Percentiles rank a stretch among this genome's conserved stretches.
phyloP scores from a whole-genome alignment of 2,888 invertebrate genomes.

The Nymphalis urticae region DNA sequence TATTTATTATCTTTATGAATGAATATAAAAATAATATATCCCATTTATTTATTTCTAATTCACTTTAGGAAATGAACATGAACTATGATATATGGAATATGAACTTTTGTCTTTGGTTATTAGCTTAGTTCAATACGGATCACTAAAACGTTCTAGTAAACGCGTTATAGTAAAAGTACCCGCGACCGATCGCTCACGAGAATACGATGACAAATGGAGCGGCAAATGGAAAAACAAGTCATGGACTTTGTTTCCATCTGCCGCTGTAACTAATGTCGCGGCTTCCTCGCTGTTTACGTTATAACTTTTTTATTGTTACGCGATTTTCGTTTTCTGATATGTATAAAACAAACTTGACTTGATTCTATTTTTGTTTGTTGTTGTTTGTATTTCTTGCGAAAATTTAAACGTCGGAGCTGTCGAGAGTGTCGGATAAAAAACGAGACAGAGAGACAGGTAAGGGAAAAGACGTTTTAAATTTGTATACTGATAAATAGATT shows the following conservation, averaged over 20 bases:
- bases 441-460: not conserved
- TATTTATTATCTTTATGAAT: too few species aligned
- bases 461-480: too few species aligned
- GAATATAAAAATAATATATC: too few species aligned
- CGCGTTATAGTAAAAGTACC: not conserved
- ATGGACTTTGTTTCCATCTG: constrained; percentile 3
- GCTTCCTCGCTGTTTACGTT: not conserved
- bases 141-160: too few species aligned
- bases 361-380: not conserved
- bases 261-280: constrained; percentile 6
- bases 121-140: too few species aligned
- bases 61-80: too few species aligned
- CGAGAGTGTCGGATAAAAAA: not conserved
- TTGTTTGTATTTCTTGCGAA: not conserved
- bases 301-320: constrained; percentile 10
- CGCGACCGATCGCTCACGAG: constrained; percentile 7
- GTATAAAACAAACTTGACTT: not conserved
- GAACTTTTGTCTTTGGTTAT: too few species aligned
- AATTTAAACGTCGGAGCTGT: not conserved
- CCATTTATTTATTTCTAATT: too few species aligned
- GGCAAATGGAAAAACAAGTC: constrained; percentile 20
- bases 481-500: too few species aligned
- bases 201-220: constrained; percentile 13
- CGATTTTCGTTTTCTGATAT: not conserved
- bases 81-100: too few species aligned